Base-by-base conservation (phyloP, 2,113 vertebrate species). In the Lophotis ruficrista region DNA sequence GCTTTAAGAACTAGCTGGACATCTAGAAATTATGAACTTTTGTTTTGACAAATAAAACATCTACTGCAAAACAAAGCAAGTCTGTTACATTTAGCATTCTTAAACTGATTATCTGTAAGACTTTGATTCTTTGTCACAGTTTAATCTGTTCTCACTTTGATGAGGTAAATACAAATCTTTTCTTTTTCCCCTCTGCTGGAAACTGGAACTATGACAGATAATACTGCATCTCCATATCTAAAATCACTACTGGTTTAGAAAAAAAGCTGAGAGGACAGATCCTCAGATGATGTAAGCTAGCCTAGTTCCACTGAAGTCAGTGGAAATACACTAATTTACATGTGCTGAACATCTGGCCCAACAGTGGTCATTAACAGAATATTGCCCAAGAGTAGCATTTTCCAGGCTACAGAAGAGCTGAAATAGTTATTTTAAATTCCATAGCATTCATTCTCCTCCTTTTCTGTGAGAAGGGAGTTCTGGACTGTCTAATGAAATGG, bases 371-470 rank as follows among this genome's bases (percentile, higher is more conserved):
- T 92, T 92, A 94, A 72, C 45, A 89, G 37, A 79, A 91, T 87
- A 96, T 58, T 80, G 83, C 94, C 89, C 89, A 93, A 79, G 94
- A 97, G 93, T 37, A 87, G 89, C 47, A 48, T 96, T 93, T 94
- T 90, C 75, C 30, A 66, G 75, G 61, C 73, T 58, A 82, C 61
- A 89, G 65, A 96, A 94, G 77, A 95, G 62, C 43, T 53, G 69
- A 89, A 96, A 94, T 58, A 54, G 45, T 87, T 81, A 50, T 75
- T 93, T 96, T 72, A 37, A 75, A 87, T 80, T 93, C 77, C 53
- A 64, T 33, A 76, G 65, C 38, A 72, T 87, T 76, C 72, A 54
- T 87, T 87, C 31, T 64, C 43, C 30, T 83, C 53, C 47, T 81
- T 88, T 86, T 78, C 83, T 93, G 6, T 31, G n/a, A 50, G 56